Evolutionary conservation across 1,140 invertebrate species (phyloP), one percentile per base, ranked within the genome.

Genomic region (Laupala kohalensis): DNA sequence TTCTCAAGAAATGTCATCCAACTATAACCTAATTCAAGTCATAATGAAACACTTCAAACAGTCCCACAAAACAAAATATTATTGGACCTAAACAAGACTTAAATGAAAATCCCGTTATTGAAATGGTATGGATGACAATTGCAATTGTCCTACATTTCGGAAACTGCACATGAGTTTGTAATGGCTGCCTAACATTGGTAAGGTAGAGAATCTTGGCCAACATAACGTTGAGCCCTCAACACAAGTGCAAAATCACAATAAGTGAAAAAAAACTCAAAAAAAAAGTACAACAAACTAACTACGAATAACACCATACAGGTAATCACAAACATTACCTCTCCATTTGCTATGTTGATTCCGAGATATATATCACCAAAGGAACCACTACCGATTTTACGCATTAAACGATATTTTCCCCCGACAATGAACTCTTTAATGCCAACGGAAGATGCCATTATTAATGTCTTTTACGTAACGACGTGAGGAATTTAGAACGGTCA

Each of bases 311-410:
- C n/a, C n/a, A 53, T 13, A 53, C 19, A 53, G 9, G 19, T 53
- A 53, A 0, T 53, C 19, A 53, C 19, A 53, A 53, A 53, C 19
- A 29, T 85, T 84, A 93, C 92, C 89, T 98, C 96, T 81, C 96
- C 96, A 89, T 95, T 97, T 78, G 90, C 87, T 78, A 96, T 89
- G 86, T 97, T 98, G 82, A 98, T 96, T 74, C 93, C 96, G 77
- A 99, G 86, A 83, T 97, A 99, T 80, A 99, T 99, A 83, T 99
- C 97, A 79, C 97, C 97, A 84, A 99, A 99, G 4, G 96, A 98
- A 75, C 97, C 97, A 81, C 94, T 96, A 80, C 94, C 97, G 79
- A 99, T 98, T 87, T 97, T 97, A 76, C 96, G 86, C 77, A 97
- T 90, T 76, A 99, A 87, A 79, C 95, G 90, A 84, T 99, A 99